Percentiles rank a stretch among this genome's conserved stretches.
Conservation (phyloP, 2,113 vertebrate genomes). For the Carassius gibelio region DNA sequence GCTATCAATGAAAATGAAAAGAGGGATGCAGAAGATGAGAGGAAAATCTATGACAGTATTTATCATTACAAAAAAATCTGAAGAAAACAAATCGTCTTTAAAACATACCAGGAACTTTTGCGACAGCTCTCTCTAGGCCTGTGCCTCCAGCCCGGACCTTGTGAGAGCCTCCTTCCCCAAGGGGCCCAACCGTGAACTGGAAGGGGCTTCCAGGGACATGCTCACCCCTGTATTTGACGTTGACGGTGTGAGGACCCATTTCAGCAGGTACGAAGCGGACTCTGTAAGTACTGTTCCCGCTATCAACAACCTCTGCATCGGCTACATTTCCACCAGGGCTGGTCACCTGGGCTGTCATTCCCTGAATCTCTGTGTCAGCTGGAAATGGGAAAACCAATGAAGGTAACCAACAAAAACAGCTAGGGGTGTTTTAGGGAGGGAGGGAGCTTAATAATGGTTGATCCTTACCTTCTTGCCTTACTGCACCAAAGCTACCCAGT, state of each 20-base stretch:
- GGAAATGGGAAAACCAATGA: slow-evolving; percentile 7
- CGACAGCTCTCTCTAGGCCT: slow-evolving; percentile 86
- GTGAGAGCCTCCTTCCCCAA: slow-evolving; percentile 87
- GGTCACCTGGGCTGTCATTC: slow-evolving; percentile 92
- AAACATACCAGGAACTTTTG: slow-evolving; percentile 82
- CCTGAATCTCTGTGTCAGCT: slow-evolving; percentile 83
- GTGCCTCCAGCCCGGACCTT: slow-evolving; percentile 90
- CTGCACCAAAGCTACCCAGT: slow-evolving; percentile 83
- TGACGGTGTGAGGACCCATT: slow-evolving; percentile 88
- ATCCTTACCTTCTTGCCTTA: slow-evolving; percentile 85
- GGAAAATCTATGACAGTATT: background rate
- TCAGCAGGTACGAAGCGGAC: slow-evolving; percentile 91
- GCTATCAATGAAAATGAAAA: slow-evolving; percentile 65
- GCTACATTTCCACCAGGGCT: slow-evolving; percentile 87
- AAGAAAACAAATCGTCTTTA: background rate
- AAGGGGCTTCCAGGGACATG: slow-evolving; percentile 93
- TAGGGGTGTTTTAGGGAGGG: background rate
- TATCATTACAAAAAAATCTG: background rate
- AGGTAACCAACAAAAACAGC: too few species aligned
- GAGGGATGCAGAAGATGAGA: background rate
- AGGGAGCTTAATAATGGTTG: slow-evolving; percentile 42
- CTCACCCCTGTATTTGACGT: slow-evolving; percentile 90
- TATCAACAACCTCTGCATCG: slow-evolving; percentile 88
- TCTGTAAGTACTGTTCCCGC: slow-evolving; percentile 89
- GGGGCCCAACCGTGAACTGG: slow-evolving; percentile 90